These are phyloP conservation scores for Dolichallabes microphthalmus DNA, from an alignment of 2,113 vertebrate species.

Conservation along the genomic window DNA sequence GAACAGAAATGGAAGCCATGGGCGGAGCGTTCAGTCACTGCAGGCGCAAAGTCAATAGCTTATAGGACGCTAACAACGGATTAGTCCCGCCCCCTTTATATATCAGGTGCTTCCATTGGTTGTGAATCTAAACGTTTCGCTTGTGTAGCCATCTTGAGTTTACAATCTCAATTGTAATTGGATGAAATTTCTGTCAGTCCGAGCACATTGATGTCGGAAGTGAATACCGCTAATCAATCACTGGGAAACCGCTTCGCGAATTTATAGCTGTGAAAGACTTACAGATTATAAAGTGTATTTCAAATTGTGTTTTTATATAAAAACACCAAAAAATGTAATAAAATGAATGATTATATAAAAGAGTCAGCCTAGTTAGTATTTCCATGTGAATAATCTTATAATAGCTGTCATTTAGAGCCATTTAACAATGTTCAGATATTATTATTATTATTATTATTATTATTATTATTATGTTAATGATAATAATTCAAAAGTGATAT, in stretches of 20 bases:
- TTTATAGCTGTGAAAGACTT: too few species aligned
- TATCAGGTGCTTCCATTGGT: constrained; percentile 59
- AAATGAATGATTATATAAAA: too few species aligned
- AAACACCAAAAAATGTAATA: not conserved
- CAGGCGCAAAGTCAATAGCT: constrained; percentile 60
- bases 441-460: too few species aligned
- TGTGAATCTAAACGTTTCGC: constrained; percentile 42
- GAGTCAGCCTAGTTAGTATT: not conserved
- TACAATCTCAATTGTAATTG: constrained; percentile 54
- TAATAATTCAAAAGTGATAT: not conserved
- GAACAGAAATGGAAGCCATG: constrained; percentile 74
- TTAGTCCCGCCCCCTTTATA: constrained; percentile 29
- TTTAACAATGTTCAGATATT: not conserved
- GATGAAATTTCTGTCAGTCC: constrained; percentile 42
- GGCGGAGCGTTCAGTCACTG: constrained; percentile 71
- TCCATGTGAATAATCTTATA: not conserved
- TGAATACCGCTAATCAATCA: not conserved
- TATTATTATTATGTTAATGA: not conserved
- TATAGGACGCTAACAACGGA: constrained; percentile 57
- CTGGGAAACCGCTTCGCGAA: not conserved
- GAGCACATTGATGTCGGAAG: not conserved
- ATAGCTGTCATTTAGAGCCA: not conserved
- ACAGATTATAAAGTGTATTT: not conserved
- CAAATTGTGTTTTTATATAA: not conserved
- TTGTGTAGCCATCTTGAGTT: constrained; percentile 40